Conservation (phyloP, 37 sponge, comb jelly and placozoan species). For the Geodia barretti region DNA sequence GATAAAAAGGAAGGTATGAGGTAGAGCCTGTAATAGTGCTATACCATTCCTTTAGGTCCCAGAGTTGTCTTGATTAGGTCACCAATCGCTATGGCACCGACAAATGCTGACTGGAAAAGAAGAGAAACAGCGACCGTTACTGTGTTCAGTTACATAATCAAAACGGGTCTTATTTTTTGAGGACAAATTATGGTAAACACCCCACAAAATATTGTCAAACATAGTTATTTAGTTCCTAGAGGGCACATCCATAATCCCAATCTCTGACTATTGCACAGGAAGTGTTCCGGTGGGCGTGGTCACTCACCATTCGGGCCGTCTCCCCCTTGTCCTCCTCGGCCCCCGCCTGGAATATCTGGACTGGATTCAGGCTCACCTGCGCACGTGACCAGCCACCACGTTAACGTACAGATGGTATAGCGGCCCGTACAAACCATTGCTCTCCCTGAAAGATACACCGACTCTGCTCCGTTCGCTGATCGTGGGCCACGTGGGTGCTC, state of each 20-base stretch:
- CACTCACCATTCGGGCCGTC: slow-evolving; percentile 88
- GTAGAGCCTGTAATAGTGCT: too few species aligned
- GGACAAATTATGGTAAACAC: too few species aligned
- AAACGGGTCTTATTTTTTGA: too few species aligned
- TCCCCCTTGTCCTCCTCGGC: slow-evolving; percentile 97
- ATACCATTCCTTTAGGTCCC: slow-evolving; percentile 99
- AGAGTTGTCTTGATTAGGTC: slow-evolving; percentile 97
- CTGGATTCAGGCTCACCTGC: slow-evolving; percentile 44
- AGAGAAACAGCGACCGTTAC: not conserved
- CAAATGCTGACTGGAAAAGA: slow-evolving; percentile 79
- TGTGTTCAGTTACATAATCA: not conserved
- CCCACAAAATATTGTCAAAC: too few species aligned
- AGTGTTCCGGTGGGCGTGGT: too few species aligned
- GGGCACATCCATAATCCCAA: too few species aligned
- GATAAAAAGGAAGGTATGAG: too few species aligned
- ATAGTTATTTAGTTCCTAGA: too few species aligned
- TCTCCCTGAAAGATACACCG: too few species aligned
- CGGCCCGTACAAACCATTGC: not conserved
- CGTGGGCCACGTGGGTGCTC: too few species aligned
- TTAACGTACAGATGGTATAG: not conserved
- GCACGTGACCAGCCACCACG: not conserved
- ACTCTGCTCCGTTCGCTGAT: too few species aligned
- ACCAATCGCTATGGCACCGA: slow-evolving; percentile 99
- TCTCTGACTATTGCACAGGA: too few species aligned
- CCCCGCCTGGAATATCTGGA: slow-evolving; percentile 78